Percentiles rank a stretch among this genome's conserved stretches.
These are phyloP conservation scores for Synanthedon vespiformis DNA, from an alignment of 2,888 invertebrate genomes.

Conservation along the genomic window DNA sequence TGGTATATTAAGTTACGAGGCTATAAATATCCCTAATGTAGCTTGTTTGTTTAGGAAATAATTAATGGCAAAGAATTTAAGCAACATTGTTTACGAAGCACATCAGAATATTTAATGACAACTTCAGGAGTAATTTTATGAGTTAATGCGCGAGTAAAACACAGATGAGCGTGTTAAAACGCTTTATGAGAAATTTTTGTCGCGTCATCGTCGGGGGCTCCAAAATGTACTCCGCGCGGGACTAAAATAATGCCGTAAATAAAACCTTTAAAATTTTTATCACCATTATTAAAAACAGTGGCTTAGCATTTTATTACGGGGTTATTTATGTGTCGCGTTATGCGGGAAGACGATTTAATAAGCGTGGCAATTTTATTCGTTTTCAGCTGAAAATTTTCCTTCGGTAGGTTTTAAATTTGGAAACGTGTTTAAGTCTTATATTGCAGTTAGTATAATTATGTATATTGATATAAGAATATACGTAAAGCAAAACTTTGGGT, in stretches of 20 bases:
- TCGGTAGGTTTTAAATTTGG: neutral
- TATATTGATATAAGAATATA: too few species aligned
- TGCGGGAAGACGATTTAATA: conserved; percentile 19
- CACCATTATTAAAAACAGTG: conserved; percentile 29
- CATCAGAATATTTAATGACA: too few species aligned
- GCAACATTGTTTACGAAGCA: too few species aligned
- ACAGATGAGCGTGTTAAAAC: neutral
- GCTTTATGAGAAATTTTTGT: neutral
- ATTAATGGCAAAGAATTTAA: too few species aligned
- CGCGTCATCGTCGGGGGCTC: neutral
- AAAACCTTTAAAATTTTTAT: conserved; percentile 18
- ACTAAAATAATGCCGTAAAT: conserved; percentile 12
- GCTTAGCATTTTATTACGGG: conserved; percentile 31
- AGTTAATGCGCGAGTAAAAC: neutral
- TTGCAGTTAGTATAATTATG: too few species aligned
- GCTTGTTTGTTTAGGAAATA: too few species aligned
- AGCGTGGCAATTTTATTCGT: conserved; percentile 12
- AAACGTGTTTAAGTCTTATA: too few species aligned
- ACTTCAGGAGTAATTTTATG: too few species aligned
- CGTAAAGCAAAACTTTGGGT: too few species aligned
- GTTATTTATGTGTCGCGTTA: conserved; percentile 14
- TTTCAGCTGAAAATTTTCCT: conserved; percentile 4
- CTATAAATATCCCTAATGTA: too few species aligned
- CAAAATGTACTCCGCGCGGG: conserved; percentile 7
- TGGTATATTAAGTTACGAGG: too few species aligned